Base-by-base conservation (phyloP, 2,797 vertebrate species). In the Poeciliopsis paucimaculata region DNA sequence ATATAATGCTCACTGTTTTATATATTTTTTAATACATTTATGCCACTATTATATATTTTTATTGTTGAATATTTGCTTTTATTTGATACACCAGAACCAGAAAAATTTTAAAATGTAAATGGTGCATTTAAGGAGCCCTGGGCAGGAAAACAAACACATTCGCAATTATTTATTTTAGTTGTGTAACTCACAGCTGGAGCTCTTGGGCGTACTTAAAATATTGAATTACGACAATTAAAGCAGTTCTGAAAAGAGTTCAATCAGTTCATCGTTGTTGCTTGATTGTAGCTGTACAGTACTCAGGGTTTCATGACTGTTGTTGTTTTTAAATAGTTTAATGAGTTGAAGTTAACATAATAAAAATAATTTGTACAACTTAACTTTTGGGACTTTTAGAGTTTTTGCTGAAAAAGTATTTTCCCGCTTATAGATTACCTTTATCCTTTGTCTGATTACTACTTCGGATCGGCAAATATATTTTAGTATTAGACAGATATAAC, bases 1-100 rank as follows among this genome's bases (percentile, higher is more conserved):
- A 82, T 72, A 45, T 2, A 10, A 73, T 36, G 41, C 66, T 45
- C 43, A 13, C 41, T 76, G 47, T 80, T 60, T 78, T 57, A 23
- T 57, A 46, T n/a, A 7, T n/a, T 72, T 2, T 49, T 8, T 20
- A 4, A 45, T 45, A 49, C 20, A 49, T 20, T 2, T 51, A 23
- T 51, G 47, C 18, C 47, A 20, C 43, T 73, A 43, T 47, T 36
- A 5, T 18, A 41, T 18, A 45, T 51, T 62, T 73, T 47, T 47
- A 49, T 73, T 3, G 39, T 26, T 77, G 1, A 23, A 26, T 76
- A 45, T 36, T 68, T 77, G 20, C 4, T 68, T 68, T 47, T 60
- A 26, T 41, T n/a, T 70, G 39, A 60, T 34, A n/a, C n/a, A 1
- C 41, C 26, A 43, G 53, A 79, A 74, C 12, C 34, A 26, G 66